These are phyloP conservation scores for Halcyon smyrnensis DNA, from an alignment of 2,797 vertebrate genomes.

Conservation along the genomic window DNA sequence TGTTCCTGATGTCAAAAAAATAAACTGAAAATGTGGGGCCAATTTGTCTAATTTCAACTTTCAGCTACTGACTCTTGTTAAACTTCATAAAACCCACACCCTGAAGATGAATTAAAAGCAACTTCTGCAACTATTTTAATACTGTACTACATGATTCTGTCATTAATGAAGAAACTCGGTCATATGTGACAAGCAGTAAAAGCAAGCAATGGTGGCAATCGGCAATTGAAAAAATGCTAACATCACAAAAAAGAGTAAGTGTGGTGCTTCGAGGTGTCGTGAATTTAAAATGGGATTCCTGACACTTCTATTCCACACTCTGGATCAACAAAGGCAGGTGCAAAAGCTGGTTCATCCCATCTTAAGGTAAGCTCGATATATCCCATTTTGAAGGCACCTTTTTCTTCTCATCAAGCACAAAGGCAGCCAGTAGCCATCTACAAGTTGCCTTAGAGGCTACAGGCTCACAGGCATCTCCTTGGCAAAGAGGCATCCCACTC, in stretches of 20 bases:
- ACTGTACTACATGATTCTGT: background rate
- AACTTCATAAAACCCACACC: background rate
- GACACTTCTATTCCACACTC: background rate
- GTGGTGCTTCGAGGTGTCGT: background rate
- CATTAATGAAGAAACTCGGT: background rate
- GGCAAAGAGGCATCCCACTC: background rate
- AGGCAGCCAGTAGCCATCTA: background rate
- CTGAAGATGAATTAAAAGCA: background rate
- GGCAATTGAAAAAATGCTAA: background rate
- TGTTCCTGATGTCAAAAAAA: background rate
- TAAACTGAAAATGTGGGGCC: background rate
- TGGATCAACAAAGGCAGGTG: background rate
- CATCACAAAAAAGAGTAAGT: accelerated
- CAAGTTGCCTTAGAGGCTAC: background rate
- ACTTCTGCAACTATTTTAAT: background rate
- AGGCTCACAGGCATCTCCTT: background rate
- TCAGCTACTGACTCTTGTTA: background rate
- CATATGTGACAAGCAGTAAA: background rate
- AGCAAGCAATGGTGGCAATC: background rate
- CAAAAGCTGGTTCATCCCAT: background rate
- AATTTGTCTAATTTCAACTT: background rate
- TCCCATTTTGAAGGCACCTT: background rate
- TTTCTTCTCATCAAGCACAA: background rate
- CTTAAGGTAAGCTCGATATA: background rate
- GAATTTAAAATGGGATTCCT: background rate